These are phyloP conservation scores for Cromileptes altivelis DNA, from an alignment of 2,113 vertebrate species.

Conservation along the genomic window DNA sequence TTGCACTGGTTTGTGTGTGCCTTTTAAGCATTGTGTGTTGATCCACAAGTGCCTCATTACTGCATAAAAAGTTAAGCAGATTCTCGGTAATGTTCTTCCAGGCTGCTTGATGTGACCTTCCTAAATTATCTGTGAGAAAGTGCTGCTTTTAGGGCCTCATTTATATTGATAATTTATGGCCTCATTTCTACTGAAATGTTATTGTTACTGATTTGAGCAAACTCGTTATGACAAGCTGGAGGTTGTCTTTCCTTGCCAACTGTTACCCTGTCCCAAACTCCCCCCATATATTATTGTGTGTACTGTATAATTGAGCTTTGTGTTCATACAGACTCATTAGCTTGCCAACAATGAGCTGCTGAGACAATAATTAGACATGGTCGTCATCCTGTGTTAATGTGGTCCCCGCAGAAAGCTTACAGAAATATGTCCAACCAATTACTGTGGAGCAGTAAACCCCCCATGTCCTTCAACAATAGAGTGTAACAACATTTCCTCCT, in stretches of 20 bases:
- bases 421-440: constrained; percentile 60
- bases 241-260: constrained; percentile 38
- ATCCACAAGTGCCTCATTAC: constrained; percentile 18
- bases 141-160: constrained; percentile 13
- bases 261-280: constrained; percentile 27
- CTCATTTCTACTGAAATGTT: constrained; percentile 32
- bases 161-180: constrained; percentile 10
- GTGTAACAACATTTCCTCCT: constrained; percentile 52
- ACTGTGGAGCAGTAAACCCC: constrained; percentile 22
- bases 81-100: constrained; percentile 26
- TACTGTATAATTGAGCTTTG: constrained; percentile 56
- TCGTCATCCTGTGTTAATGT: constrained; percentile 50
- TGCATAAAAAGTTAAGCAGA: constrained; percentile 7
- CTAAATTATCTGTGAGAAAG: constrained; percentile 14
- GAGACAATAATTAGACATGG: constrained; percentile 65
- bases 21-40: background rate
- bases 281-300: constrained; percentile 18
- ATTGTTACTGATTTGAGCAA: constrained; percentile 11
- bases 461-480: constrained; percentile 62
- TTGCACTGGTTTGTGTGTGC: background rate
- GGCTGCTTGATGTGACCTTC: constrained; percentile 30
- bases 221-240: constrained; percentile 39
- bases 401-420: constrained; percentile 45
- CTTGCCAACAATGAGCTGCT: constrained; percentile 39
- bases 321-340: constrained; percentile 53